These are phyloP conservation scores for Eumaeus atala DNA, from an alignment of 1,140 invertebrate genomes.

Conservation along the genomic window DNA sequence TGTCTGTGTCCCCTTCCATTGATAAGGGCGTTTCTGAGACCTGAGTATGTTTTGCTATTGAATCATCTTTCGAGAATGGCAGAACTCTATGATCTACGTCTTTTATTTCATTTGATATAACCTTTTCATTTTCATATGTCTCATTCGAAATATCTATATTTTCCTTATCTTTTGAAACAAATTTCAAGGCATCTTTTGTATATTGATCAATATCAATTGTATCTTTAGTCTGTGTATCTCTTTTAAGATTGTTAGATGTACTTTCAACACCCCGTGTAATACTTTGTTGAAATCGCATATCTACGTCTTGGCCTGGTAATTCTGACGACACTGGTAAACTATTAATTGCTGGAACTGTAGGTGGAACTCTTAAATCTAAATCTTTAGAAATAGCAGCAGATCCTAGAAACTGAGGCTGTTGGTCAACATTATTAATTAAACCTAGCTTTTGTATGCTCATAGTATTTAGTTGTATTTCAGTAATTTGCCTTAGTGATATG, in stretches of 20 bases:
- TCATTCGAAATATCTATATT: conserved; percentile 66
- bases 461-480: conserved; percentile 76
- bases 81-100: conserved; percentile 73
- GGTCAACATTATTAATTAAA: conserved; percentile 57
- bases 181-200: conserved; percentile 72
- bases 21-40: conserved; percentile 49
- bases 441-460: conserved; percentile 74
- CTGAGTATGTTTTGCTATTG: conserved; percentile 33
- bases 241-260: conserved; percentile 26
- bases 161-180: conserved; percentile 65
- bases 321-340: conserved; percentile 37
- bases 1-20: conserved; percentile 71
- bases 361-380: conserved; percentile 67
- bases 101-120: conserved; percentile 54
- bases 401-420: conserved; percentile 41
- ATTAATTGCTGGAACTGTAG: conserved; percentile 40
- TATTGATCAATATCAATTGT: conserved; percentile 72
- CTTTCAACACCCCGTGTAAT: conserved; percentile 31
- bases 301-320: conserved; percentile 66
- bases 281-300: conserved; percentile 71
- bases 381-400: conserved; percentile 45
- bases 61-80: conserved; percentile 56
- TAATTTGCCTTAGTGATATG: conserved; percentile 74
- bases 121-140: conserved; percentile 45
- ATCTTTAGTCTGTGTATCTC: conserved; percentile 51